Evolutionary conservation across 2,888 invertebrate genomes (phyloP).

Genomic region (Agapostemon virescens): DNA sequence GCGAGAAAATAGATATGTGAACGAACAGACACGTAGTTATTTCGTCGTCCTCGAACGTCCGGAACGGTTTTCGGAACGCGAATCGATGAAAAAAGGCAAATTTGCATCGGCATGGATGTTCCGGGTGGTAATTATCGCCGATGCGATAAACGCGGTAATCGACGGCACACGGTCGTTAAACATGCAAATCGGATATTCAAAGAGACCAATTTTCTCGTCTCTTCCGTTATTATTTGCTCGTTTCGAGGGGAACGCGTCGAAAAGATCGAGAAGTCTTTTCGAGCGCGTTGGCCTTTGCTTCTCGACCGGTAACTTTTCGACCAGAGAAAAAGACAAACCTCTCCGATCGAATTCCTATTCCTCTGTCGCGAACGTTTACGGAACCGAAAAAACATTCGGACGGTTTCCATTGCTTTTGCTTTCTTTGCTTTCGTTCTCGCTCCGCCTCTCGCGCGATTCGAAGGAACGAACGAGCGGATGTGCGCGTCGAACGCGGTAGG

Average conservation of each 20-base stretch:
- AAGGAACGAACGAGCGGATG: background rate
- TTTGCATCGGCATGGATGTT: background rate
- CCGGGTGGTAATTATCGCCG: background rate
- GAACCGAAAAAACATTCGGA: background rate
- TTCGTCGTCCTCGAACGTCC: background rate
- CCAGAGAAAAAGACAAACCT: background rate
- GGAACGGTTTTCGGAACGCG: background rate
- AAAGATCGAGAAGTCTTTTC: no score
- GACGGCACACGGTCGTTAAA: background rate
- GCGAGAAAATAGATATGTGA: background rate
- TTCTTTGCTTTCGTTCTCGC: background rate
- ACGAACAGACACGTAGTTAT: background rate
- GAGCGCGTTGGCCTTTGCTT: no score
- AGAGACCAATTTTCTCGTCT: background rate
- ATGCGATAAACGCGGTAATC: background rate
- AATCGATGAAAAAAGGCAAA: background rate
- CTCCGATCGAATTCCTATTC: background rate
- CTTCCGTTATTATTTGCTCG: no score
- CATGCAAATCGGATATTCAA: background rate
- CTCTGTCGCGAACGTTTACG: background rate
- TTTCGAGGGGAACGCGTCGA: no score
- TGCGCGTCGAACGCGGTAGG: background rate
- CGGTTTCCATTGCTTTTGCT: background rate
- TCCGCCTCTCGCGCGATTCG: background rate
- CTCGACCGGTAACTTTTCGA: no score